phyloP scores from a whole-genome alignment of 1,140 invertebrate genomes.

The Musca vetustissima region DNA sequence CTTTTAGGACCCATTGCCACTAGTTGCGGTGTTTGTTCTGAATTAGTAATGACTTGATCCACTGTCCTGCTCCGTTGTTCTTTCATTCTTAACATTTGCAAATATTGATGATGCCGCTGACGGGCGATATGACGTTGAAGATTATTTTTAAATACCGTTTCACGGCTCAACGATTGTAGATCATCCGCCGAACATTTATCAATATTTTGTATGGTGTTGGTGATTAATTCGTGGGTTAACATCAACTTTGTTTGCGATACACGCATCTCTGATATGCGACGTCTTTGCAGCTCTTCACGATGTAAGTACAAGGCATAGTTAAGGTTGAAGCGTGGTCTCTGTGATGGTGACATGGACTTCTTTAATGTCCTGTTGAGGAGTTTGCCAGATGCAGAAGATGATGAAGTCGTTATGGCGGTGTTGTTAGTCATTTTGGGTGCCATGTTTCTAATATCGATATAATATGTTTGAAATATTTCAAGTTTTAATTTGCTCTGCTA shows the following conservation, averaged over 20 bases:
- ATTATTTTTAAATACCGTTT: not conserved
- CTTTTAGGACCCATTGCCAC: not conserved
- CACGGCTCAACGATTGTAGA: not conserved
- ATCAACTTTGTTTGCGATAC: not conserved
- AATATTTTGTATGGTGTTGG: not conserved
- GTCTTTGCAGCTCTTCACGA: not conserved
- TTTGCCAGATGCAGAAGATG: not conserved
- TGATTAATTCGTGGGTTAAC: not conserved
- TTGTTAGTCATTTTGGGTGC: not conserved
- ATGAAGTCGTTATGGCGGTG: not conserved
- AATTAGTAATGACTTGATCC: no score
- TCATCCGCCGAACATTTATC: not conserved
- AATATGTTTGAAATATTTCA: no score
- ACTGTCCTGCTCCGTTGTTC: not conserved
- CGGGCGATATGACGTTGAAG: not conserved
- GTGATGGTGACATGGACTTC: not conserved
- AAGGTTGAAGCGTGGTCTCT: not conserved
- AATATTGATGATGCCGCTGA: not conserved
- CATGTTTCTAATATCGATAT: no score
- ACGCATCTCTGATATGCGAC: not conserved
- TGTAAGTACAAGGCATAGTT: not conserved
- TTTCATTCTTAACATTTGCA: not conserved
- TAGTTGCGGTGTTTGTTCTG: no score
- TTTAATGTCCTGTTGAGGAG: not conserved
- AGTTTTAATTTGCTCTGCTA: no score